Evolutionary conservation across 37 sponge, comb jelly and placozoan species (phyloP).

Genomic region (Amphimedon queenslandica): DNA sequence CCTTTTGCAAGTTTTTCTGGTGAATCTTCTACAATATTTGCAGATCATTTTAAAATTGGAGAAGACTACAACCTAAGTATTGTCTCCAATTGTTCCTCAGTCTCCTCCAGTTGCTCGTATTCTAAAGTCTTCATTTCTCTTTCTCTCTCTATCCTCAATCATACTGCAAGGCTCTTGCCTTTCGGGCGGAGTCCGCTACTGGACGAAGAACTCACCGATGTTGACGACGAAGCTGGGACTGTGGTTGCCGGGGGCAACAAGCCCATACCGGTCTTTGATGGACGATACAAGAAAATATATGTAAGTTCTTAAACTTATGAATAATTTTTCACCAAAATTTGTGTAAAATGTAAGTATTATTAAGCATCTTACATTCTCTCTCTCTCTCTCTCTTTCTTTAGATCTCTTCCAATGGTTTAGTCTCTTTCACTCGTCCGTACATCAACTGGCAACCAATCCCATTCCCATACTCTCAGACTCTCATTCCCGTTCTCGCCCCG

Average conservation of each 20-base stretch:
- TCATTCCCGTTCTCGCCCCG: slow-evolving; percentile 35
- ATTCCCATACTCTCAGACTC: slow-evolving; percentile 34
- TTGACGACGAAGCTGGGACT: not conserved
- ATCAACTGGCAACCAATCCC: slow-evolving; percentile 24
- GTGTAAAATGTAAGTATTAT: not conserved
- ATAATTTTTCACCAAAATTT: not conserved
- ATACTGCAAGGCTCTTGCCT: not conserved
- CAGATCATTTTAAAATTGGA: not conserved
- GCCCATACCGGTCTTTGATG: not conserved
- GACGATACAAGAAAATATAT: not conserved
- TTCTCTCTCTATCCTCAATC: no score
- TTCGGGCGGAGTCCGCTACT: not conserved
- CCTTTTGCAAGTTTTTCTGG: no score
- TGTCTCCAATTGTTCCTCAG: not conserved
- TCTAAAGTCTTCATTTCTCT: not conserved
- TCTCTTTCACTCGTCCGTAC: slow-evolving; percentile 38
- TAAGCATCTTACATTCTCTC: not conserved
- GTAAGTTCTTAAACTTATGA: not conserved
- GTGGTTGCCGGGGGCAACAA: not conserved
- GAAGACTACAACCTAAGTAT: not conserved
- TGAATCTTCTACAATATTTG: no score
- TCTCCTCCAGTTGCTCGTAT: not conserved
- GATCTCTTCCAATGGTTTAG: slow-evolving; percentile 46
- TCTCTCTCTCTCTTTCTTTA: slow-evolving; percentile 2
- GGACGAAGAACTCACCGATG: not conserved